A percentile compares a stretch with the other conserved stretches of the same genome.
Evolutionary conservation across 2,113 vertebrate genomes (phyloP).

Genomic region (Platycercus adscitus): DNA sequence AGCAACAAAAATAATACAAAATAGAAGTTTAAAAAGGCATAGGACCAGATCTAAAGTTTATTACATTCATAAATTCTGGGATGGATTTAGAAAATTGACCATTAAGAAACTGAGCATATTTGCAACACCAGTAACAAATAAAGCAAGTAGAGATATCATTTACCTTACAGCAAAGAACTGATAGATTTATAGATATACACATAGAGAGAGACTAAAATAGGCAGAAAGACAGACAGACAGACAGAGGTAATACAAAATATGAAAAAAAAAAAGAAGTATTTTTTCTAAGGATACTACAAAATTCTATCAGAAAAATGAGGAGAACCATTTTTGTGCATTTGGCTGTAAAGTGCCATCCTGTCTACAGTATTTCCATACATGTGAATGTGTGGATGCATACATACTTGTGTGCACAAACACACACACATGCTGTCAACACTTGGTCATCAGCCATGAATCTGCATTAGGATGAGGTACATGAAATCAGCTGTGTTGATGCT

Average conservation of each 20-base stretch:
- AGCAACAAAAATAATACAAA: neutral
- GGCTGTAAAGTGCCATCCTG: neutral
- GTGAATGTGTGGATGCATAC: neutral
- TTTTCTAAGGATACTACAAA: neutral
- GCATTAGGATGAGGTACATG: neutral
- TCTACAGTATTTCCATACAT: neutral
- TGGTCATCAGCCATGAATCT: neutral
- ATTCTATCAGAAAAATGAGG: neutral
- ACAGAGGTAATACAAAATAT: neutral
- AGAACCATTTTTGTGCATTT: neutral
- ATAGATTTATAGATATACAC: neutral
- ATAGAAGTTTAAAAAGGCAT: neutral
- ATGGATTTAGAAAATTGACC: slow-evolving; percentile 15
- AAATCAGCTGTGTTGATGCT: neutral
- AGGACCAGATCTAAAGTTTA: neutral
- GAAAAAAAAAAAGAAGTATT: neutral
- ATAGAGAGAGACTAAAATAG: neutral
- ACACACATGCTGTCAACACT: neutral
- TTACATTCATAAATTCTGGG: neutral
- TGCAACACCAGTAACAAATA: slow-evolving; percentile 8
- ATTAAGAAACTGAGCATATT: slow-evolving; percentile 5
- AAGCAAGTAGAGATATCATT: neutral
- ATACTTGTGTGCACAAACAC: neutral
- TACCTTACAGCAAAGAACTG: neutral
- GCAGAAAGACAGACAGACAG: neutral